Evolutionary conservation across 1,140 invertebrate genomes (phyloP).

Genomic region (Lordiphosa mommai): DNA sequence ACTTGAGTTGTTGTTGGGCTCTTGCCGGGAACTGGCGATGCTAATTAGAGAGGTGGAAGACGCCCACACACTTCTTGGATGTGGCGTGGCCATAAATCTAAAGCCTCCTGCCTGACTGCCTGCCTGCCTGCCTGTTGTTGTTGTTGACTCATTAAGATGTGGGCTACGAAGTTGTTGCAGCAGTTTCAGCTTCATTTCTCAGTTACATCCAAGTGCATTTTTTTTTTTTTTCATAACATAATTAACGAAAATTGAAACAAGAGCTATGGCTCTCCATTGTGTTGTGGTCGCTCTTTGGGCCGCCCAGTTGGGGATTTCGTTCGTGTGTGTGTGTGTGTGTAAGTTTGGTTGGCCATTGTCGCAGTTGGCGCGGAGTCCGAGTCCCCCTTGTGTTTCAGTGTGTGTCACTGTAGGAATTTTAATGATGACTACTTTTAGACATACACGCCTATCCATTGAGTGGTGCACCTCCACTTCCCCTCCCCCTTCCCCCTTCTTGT

Average conservation of each 20-base stretch:
- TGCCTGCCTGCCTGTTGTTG: slow-evolving; percentile 1
- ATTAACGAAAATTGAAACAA: slow-evolving; percentile 73
- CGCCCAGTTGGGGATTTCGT: slow-evolving; percentile 63
- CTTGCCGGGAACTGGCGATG: slow-evolving; percentile 29
- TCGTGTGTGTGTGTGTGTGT: slow-evolving; percentile 8
- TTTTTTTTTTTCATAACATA: slow-evolving; percentile 54
- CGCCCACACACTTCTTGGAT: slow-evolving; percentile 27
- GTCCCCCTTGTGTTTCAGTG: slow-evolving; percentile 4
- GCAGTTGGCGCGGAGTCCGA: slow-evolving; percentile 5
- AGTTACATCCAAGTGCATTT: slow-evolving; percentile 9
- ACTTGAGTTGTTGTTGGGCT: slow-evolving; percentile 21
- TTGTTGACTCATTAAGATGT: slow-evolving; percentile 56
- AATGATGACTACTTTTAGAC: slow-evolving; percentile 76
- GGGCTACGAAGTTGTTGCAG: slow-evolving; percentile 26
- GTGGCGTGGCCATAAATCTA: slow-evolving; percentile 56
- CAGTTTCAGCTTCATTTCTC: slow-evolving; percentile 24
- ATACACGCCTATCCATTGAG: slow-evolving; percentile 71
- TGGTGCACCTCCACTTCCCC: slow-evolving; percentile 1
- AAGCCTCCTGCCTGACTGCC: slow-evolving; percentile 19
- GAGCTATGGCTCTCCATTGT: slow-evolving; percentile 40
- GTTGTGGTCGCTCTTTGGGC: slow-evolving; percentile 20
- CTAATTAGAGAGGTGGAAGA: slow-evolving; percentile 47
- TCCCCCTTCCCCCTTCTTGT: neutral
- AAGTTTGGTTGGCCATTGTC: slow-evolving; percentile 36
- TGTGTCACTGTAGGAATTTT: slow-evolving; percentile 74